phyloP scores from a whole-genome alignment of 2,888 invertebrate genomes.

The Drosophila mimica region DNA sequence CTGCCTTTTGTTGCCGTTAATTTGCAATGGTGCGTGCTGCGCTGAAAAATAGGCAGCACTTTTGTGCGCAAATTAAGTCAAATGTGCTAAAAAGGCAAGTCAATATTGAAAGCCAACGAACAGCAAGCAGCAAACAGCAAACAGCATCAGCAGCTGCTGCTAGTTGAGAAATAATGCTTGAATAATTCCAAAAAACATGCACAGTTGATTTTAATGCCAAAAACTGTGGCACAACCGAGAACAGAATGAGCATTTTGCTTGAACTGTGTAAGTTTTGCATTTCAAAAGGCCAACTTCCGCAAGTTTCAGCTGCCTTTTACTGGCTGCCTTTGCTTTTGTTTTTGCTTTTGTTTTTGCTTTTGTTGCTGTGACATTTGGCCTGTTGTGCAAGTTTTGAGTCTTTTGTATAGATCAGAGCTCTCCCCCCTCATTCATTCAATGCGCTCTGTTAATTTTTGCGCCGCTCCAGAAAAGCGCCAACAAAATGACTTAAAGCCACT shows the following conservation, averaged over 20 bases:
- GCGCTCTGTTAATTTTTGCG: conserved; percentile 78
- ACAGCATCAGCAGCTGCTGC: conserved; percentile 46
- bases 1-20: conserved; percentile 46
- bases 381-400: conserved; percentile 48
- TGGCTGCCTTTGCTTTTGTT: conserved; percentile 9
- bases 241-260: background rate
- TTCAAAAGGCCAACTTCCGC: conserved; percentile 68
- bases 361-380: conserved; percentile 66
- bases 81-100: conserved; percentile 64
- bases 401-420: conserved; percentile 42
- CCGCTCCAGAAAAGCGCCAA: conserved; percentile 58
- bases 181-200: conserved; percentile 73
- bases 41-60: conserved; percentile 73
- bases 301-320: conserved; percentile 41
- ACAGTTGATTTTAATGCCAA: conserved; percentile 64
- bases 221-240: conserved; percentile 31
- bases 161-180: conserved; percentile 72
- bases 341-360: conserved; percentile 9
- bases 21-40: conserved; percentile 69
- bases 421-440: conserved; percentile 56
- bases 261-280: conserved; percentile 61
- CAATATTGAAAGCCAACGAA: conserved; percentile 53
- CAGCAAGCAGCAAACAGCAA: conserved; percentile 27
- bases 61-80: conserved; percentile 61
- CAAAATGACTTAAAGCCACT: conserved; percentile 63